phyloP scores from a whole-genome alignment of 1,140 invertebrate species.

The Maniola jurtina region DNA sequence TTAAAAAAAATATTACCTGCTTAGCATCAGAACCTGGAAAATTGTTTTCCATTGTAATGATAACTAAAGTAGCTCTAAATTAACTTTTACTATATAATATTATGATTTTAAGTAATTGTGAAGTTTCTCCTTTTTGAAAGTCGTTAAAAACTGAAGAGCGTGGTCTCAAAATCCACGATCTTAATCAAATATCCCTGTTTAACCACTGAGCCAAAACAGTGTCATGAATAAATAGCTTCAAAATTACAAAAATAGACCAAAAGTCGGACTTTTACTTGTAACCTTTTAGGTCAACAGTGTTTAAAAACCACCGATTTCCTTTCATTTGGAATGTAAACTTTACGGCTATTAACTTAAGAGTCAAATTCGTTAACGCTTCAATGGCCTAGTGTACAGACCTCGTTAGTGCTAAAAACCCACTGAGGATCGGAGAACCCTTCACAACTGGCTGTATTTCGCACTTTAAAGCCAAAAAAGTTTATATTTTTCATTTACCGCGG shows the following conservation, averaged over 20 bases:
- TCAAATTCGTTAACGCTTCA: constrained; percentile 7
- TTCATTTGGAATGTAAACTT: constrained; percentile 5
- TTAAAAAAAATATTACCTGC: too few species aligned
- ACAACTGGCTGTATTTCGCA: constrained; percentile 34
- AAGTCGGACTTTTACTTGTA: constrained; percentile 24
- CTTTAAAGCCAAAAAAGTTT: constrained; percentile 22
- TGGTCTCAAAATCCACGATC: neutral
- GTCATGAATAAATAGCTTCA: constrained; percentile 13
- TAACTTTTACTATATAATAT: too few species aligned
- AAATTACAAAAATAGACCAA: constrained; percentile 32
- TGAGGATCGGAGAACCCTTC: constrained; percentile 27
- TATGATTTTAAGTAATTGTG: too few species aligned
- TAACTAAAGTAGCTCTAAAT: too few species aligned
- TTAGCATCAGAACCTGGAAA: too few species aligned
- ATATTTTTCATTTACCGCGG: constrained; percentile 17
- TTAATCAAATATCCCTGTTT: neutral
- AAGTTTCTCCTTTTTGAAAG: neutral
- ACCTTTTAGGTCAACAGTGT: constrained; percentile 31
- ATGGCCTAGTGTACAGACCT: constrained; percentile 22
- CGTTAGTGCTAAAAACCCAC: constrained; percentile 34
- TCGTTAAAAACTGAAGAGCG: too few species aligned
- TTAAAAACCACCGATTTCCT: constrained; percentile 19
- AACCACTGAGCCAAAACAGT: neutral
- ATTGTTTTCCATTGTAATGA: too few species aligned
- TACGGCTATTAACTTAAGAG: neutral